Conservation (phyloP, 2,888 invertebrate genomes). For the Sphaeridia pumilis region DNA sequence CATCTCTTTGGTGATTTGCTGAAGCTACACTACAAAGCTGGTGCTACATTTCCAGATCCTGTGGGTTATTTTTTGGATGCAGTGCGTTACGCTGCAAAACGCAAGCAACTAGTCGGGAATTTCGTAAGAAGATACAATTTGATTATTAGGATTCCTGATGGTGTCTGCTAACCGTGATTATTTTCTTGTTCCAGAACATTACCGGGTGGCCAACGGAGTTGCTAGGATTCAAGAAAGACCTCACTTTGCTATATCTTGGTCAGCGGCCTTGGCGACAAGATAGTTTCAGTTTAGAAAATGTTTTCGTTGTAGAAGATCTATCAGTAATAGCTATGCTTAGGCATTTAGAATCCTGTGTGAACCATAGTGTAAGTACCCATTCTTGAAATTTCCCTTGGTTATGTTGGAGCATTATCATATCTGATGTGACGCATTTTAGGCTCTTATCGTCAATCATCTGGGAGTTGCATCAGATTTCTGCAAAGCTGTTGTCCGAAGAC, state of each 20-base stretch:
- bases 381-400: no score
- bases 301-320: conserved; percentile 19
- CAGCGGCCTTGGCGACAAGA: conserved; percentile 32
- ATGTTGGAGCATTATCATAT: neutral
- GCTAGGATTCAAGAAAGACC: conserved; percentile 16
- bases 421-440: conserved; percentile 10
- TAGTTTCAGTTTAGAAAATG: conserved; percentile 21
- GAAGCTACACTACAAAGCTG: conserved; percentile 22
- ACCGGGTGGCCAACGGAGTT: conserved; percentile 23
- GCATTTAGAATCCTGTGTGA: conserved; percentile 19
- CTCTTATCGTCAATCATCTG: conserved; percentile 23
- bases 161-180: neutral
- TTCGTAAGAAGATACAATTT: no score
- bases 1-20: conserved; percentile 29
- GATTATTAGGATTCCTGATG: neutral
- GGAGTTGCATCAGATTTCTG: conserved; percentile 36
- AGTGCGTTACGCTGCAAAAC: conserved; percentile 22
- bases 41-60: conserved; percentile 24
- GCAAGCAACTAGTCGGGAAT: conserved; percentile 13
- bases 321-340: conserved; percentile 19
- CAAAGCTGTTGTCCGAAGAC: conserved; percentile 21
- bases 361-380: conserved; percentile 31
- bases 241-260: conserved; percentile 24
- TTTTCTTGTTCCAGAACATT: neutral
- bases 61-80: conserved; percentile 29